Evolutionary conservation across 2,888 invertebrate genomes (phyloP), one percentile per base, ranked within the genome.

Genomic region (Nudaria mundana): DNA sequence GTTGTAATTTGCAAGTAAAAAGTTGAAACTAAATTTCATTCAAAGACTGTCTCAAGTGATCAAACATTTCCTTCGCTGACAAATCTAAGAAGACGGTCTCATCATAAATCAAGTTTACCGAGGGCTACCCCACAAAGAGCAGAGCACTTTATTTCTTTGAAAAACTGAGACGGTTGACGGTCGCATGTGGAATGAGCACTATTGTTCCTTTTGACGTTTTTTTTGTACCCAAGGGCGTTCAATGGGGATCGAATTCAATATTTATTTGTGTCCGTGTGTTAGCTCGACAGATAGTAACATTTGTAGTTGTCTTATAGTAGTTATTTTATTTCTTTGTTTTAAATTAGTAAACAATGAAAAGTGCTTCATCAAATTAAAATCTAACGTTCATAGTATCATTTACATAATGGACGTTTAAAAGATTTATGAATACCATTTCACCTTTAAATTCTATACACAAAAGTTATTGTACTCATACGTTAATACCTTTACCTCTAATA

Each of bases 71-170:
- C 11, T 52, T 52, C 61, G 49, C 57, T 52, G 64, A 72, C 69
- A 69, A 71, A 72, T 71, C 63, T 66, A 48, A 61, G 63, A 48
- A 71, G 76, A 72, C 70, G 68, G 62, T 66, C 66, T 60, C 68
- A 69, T 61, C 65, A 77, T 77, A 76, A 77, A 77, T 77, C 76
- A 76, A 74, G 72, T 76, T 74, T 70, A 66, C 72, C 59, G 59
- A 62, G 63, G 61, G 63, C 63, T 53, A 44, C 47, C 56, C 52
- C 57, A 56, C 65, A 65, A 63, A 59, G 63, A 63, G 57, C 55
- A 51, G n/a, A 62, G 70, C 66, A 66, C 70, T 69, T 59, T 66
- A 64, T 65, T 75, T 68, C 66, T 71, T 72, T 76, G 76, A 74
- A 76, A 76, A 77, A 76, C 67, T 70, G 64, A 72, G 64, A 74